These are phyloP conservation scores for Eclectus roratus DNA, from an alignment of 2,113 vertebrate genomes.

Conservation along the genomic window DNA sequence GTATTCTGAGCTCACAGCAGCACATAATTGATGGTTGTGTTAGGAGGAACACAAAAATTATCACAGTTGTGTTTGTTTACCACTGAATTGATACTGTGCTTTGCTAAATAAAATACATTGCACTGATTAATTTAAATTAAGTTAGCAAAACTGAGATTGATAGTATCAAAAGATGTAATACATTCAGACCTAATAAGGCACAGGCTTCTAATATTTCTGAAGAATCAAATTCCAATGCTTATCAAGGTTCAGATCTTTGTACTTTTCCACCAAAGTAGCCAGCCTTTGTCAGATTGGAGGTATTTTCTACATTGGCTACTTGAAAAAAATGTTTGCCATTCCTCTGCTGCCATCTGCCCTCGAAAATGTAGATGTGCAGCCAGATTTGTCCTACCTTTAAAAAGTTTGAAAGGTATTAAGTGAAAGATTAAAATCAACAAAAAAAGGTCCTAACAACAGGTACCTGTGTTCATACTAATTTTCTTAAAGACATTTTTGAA, in stretches of 20 bases:
- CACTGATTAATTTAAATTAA: neutral
- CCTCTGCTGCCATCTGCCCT: constrained; percentile 78
- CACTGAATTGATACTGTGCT: neutral
- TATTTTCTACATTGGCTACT: neutral
- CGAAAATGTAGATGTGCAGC: constrained; percentile 19
- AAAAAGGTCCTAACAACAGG: neutral
- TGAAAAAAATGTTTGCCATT: constrained; percentile 24
- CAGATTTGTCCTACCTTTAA: neutral
- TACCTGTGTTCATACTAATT: neutral
- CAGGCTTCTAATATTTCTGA: neutral
- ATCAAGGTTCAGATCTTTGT: neutral
- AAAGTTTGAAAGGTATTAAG: neutral
- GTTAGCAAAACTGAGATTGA: neutral
- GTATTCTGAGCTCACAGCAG: neutral
- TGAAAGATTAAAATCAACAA: neutral
- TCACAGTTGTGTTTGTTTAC: neutral
- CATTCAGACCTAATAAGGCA: neutral
- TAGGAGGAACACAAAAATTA: neutral
- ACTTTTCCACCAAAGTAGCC: constrained; percentile 1
- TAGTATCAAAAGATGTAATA: neutral
- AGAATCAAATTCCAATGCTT: neutral
- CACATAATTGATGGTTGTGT: neutral
- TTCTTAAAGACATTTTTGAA: neutral
- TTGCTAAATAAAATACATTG: neutral
- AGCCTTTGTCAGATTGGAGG: neutral